Evolutionary conservation across 2,113 vertebrate species (phyloP), one percentile per base, ranked within the genome.

Genomic region (Rattus rattus): DNA sequence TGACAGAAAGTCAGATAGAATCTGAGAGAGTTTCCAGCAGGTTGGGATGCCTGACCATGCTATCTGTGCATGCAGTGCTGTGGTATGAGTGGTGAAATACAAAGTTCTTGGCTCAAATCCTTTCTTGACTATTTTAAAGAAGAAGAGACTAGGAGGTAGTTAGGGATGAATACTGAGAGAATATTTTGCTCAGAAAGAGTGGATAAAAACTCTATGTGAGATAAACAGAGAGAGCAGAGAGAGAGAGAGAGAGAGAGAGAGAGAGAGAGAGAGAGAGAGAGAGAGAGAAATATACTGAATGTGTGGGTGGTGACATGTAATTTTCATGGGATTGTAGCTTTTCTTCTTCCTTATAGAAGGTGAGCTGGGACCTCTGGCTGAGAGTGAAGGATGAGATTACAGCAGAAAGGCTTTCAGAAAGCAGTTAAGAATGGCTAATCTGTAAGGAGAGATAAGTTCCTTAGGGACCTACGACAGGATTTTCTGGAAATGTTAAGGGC

Each of bases 121-220:
- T 26, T 75, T 94, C 69, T 92, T 63, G 3, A 90, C 77, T 88
- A 16, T 89, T 70, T 76, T 94, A 73, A 88, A 92, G 89, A 24
- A 3, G 26, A 7, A 72, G 28, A 93, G 2, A 24, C 24, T 59
- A 19, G 22, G 11, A 93, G 26, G 26, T 47, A 90, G 30, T 39
- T 83, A 70, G 30, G 52, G 11, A 56, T 43, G 9, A 52, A 11
- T 47, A 80, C 63, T 28, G 19, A 24, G 39, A 81, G 11, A 59
- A 14, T 39, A 33, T 70, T 92, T 83, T 69, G 22, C 36, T 16
- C 59, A 9, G 30, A 76, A n/a, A 96, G 33, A 54, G 59, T 56
- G 73, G 33, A 95, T 26, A 4, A 70, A 28, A 16, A 47, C 7
- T 72, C 6, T 61, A 26, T 33, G 17, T 61, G 36, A 94, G 56